phyloP scores from a whole-genome alignment of 2,797 vertebrate species.

The Parotocinclus haroldoi region DNA sequence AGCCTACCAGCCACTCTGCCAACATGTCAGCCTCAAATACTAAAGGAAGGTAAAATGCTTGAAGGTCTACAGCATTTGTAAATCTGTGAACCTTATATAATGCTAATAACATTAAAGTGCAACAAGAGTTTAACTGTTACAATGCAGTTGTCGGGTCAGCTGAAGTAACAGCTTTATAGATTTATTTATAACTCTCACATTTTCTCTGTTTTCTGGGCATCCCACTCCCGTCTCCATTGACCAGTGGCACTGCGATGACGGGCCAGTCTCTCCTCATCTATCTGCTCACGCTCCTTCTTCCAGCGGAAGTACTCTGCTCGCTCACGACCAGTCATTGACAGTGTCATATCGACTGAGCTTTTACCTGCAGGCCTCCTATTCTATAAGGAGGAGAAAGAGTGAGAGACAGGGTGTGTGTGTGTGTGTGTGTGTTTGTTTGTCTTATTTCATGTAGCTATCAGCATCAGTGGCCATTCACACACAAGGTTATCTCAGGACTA shows the following conservation, averaged over 20 bases:
- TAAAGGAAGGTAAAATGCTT: no score
- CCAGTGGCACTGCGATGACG: constrained; percentile 88
- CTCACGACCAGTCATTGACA: constrained; percentile 91
- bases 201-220: constrained; percentile 82
- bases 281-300: constrained; percentile 90
- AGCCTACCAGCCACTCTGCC: background rate
- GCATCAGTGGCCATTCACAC: no score
- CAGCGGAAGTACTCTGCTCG: constrained; percentile 87
- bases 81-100: no score
- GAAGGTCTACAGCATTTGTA: no score
- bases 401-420: background rate
- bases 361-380: constrained; percentile 63
- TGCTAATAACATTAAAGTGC: no score
- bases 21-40: background rate
- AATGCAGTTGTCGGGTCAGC: background rate
- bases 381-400: constrained; percentile 39
- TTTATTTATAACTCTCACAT: no score
- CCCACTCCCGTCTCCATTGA: constrained; percentile 91
- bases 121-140: no score
- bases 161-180: background rate
- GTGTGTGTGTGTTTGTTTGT: no score
- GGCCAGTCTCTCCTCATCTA: constrained; percentile 85
- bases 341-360: constrained; percentile 80
- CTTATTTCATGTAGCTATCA: no score
- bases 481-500: no score